A percentile compares a stretch with the other conserved stretches of the same genome.
These are phyloP conservation scores for Mesorhabditis spiculigera DNA, from an alignment of 2,888 invertebrate species.

Conservation along the genomic window DNA sequence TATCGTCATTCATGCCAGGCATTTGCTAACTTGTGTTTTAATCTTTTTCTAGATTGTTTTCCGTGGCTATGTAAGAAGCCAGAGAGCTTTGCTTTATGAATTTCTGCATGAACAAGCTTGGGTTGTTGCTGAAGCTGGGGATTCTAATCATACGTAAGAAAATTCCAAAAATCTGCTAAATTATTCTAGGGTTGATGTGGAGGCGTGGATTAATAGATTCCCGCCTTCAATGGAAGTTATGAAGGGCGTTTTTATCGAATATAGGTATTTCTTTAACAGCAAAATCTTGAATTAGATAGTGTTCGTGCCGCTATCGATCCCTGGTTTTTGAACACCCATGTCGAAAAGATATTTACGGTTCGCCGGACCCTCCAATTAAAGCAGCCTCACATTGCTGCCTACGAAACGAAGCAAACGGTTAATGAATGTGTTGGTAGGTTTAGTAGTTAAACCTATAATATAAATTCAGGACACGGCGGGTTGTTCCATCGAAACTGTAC, in stretches of 20 bases:
- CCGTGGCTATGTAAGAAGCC: constrained; percentile 39
- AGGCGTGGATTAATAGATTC: constrained; percentile 44
- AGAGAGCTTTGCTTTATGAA: constrained; percentile 26
- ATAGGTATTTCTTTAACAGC: constrained; percentile 14
- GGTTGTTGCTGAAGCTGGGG: constrained; percentile 26
- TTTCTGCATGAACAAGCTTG: constrained; percentile 45
- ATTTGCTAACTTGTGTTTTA: neutral
- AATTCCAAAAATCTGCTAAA: neutral
- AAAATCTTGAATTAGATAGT: constrained; percentile 3
- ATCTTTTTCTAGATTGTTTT: constrained; percentile 27
- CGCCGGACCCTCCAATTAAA: constrained; percentile 29
- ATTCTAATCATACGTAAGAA: constrained; percentile 13
- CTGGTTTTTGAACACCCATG: constrained; percentile 39
- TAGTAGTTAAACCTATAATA: no score
- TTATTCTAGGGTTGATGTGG: constrained; percentile 19
- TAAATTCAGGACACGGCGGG: constrained; percentile 14
- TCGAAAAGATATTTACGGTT: constrained; percentile 35
- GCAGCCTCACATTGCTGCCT: constrained; percentile 37
- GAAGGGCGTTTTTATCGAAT: constrained; percentile 32
- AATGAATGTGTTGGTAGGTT: constrained; percentile 38
- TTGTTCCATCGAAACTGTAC: constrained; percentile 31
- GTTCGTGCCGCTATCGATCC: constrained; percentile 42
- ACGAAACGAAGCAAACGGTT: constrained; percentile 28
- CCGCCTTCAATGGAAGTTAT: constrained; percentile 38
- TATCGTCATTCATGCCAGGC: constrained; percentile 27